A percentile compares a stretch with the other conserved stretches of the same genome.
Evolutionary conservation across 2,888 invertebrate genomes (phyloP).

Genomic region (Diaperis boleti): DNA sequence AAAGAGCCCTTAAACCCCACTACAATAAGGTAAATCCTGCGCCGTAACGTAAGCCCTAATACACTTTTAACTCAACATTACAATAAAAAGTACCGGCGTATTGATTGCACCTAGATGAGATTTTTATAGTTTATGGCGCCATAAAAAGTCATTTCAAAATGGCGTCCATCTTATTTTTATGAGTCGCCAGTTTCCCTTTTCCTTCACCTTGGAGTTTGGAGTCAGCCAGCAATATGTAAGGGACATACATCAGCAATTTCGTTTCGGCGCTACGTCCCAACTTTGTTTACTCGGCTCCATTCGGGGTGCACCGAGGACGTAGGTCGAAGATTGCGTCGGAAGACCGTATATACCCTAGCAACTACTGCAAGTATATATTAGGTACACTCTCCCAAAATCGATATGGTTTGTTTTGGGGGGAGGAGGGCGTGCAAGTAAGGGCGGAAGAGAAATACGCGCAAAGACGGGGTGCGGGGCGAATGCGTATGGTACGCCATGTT

Average conservation of each 20-base stretch:
- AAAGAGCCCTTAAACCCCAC: slow-evolving; percentile 48
- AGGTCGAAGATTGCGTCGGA: slow-evolving; percentile 50
- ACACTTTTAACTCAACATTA: slow-evolving; percentile 61
- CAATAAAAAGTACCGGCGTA: slow-evolving; percentile 59
- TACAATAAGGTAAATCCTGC: slow-evolving; percentile 49
- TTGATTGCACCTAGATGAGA: slow-evolving; percentile 62
- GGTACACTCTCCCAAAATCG: slow-evolving; percentile 66
- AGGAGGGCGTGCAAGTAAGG: slow-evolving; percentile 49
- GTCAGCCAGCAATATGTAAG: slow-evolving; percentile 55
- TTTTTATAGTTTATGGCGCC: slow-evolving; percentile 62
- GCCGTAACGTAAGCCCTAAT: slow-evolving; percentile 51
- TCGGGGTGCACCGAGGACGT: slow-evolving; percentile 50
- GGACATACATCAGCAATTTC: slow-evolving; percentile 60
- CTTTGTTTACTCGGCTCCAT: slow-evolving; percentile 32
- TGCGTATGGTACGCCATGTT: slow-evolving; percentile 66
- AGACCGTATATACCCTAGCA: slow-evolving; percentile 60
- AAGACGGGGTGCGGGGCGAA: slow-evolving; percentile 57
- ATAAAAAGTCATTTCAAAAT: slow-evolving; percentile 63
- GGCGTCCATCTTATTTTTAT: slow-evolving; percentile 63
- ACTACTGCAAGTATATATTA: slow-evolving; percentile 64
- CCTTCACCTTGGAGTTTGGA: slow-evolving; percentile 54
- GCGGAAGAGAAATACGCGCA: slow-evolving; percentile 52
- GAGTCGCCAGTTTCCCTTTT: slow-evolving; percentile 51
- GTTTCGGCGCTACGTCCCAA: slow-evolving; percentile 41
- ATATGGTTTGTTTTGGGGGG: slow-evolving; percentile 67